These are phyloP conservation scores for Odontomachus brunneus DNA, from an alignment of 1,140 invertebrate genomes.

Conservation along the genomic window DNA sequence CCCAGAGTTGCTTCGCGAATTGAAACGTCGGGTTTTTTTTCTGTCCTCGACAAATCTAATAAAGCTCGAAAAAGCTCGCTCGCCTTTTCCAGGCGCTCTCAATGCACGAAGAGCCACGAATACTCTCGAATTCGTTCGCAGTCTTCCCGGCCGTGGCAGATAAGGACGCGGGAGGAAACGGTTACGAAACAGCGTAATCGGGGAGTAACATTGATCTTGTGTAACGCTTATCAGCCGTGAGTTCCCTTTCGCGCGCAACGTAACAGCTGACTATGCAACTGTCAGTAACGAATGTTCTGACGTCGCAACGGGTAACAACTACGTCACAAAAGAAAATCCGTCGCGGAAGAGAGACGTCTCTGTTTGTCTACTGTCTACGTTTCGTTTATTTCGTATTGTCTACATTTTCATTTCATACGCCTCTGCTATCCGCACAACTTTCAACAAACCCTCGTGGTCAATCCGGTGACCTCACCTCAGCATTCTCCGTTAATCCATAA, in stretches of 20 bases:
- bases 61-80: no score
- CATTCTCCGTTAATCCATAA: no score
- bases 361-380: constrained; percentile 8
- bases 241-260: constrained; percentile 38
- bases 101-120: neutral
- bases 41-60: no score
- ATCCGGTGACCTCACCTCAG: no score
- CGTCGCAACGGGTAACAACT: constrained; percentile 5
- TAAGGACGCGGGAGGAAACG: constrained; percentile 10
- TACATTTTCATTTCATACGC: neutral
- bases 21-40: no score
- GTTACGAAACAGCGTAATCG: constrained; percentile 41
- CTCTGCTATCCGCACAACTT: no score
- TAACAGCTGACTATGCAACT: constrained; percentile 68
- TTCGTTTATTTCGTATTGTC: neutral
- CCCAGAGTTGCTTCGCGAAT: no score
- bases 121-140: constrained; percentile 23
- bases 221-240: constrained; percentile 66
- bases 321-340: constrained; percentile 62
- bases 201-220: constrained; percentile 64
- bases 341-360: constrained; percentile 10
- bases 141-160: constrained; percentile 3
- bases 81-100: no score
- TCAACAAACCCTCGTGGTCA: no score
- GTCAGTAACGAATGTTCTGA: constrained; percentile 43